Conservation (phyloP, 2,113 vertebrate genomes). For the Paradisaea rubra region DNA sequence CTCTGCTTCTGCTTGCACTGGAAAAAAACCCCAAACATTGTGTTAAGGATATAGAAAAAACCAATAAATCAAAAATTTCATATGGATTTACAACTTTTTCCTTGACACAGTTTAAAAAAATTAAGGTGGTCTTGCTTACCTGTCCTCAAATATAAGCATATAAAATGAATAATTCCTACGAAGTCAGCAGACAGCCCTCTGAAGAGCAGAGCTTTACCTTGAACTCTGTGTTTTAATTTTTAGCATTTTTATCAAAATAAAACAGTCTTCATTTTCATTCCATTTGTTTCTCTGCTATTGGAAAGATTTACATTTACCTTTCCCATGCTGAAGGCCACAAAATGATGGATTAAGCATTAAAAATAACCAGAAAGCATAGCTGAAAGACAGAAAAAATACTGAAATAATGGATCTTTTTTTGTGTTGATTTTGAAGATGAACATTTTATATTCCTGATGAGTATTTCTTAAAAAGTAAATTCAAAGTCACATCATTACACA, state of each 20-base stretch:
- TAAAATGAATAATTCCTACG: not conserved
- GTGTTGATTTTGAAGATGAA: not conserved
- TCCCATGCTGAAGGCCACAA: constrained; percentile 50
- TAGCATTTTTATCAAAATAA: not conserved
- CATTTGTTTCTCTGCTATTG: constrained; percentile 31
- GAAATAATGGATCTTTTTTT: constrained; percentile 13
- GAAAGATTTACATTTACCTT: constrained; percentile 64
- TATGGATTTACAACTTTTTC: not conserved
- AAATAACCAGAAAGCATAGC: constrained; percentile 24
- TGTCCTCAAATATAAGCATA: not conserved
- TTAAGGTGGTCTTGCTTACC: not conserved
- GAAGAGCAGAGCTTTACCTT: not conserved
- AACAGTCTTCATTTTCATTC: constrained; percentile 49
- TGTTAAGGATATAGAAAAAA: not conserved
- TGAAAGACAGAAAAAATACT: constrained; percentile 2
- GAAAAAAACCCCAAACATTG: not conserved
- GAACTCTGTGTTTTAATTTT: not conserved
- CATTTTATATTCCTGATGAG: not conserved
- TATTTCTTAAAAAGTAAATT: constrained; percentile 31
- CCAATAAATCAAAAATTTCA: not conserved
- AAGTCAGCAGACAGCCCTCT: not conserved
- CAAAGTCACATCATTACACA: not conserved
- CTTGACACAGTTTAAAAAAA: not conserved
- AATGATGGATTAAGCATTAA: constrained; percentile 56
- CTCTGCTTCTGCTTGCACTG: not conserved